Conservation (phyloP, 2,113 vertebrate genomes). For the Muntiacus muntjak region DNA sequence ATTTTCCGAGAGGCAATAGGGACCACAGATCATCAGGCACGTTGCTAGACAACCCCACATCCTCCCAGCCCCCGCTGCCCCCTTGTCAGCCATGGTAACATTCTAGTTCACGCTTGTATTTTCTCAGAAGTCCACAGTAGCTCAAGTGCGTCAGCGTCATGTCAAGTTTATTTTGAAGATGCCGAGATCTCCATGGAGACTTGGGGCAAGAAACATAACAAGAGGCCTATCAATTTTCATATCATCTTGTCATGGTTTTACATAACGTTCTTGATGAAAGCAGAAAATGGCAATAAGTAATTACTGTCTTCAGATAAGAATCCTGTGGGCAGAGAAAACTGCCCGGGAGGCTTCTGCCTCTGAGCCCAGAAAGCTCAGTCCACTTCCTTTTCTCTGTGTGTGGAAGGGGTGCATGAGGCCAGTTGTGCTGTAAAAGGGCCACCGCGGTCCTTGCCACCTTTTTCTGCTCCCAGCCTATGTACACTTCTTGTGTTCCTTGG, state of each 20-base stretch:
- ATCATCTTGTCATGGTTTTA: slow-evolving; percentile 29
- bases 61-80: not conserved
- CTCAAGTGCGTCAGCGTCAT: not conserved
- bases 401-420: slow-evolving; percentile 30
- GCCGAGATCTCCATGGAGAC: not conserved
- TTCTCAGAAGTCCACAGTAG: not conserved
- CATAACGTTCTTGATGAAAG: slow-evolving; percentile 33
- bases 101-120: not conserved
- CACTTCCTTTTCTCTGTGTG: not conserved
- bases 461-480: slow-evolving; percentile 62
- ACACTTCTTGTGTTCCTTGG: slow-evolving; percentile 66
- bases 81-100: not conserved
- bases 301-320: slow-evolving; percentile 54
- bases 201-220: not conserved
- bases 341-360: slow-evolving; percentile 51
- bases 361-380: slow-evolving; percentile 43
- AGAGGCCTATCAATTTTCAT: slow-evolving; percentile 49
- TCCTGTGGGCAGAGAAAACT: slow-evolving; percentile 63
- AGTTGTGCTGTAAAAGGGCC: slow-evolving; percentile 29
- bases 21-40: not conserved
- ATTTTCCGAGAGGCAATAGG: not conserved
- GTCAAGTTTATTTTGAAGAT: not conserved
- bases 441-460: slow-evolving; percentile 41
- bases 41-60: not conserved
- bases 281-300: slow-evolving; percentile 63